Conservation (phyloP, 1,140 invertebrate species). For the Zelostemma sp. region DNA sequence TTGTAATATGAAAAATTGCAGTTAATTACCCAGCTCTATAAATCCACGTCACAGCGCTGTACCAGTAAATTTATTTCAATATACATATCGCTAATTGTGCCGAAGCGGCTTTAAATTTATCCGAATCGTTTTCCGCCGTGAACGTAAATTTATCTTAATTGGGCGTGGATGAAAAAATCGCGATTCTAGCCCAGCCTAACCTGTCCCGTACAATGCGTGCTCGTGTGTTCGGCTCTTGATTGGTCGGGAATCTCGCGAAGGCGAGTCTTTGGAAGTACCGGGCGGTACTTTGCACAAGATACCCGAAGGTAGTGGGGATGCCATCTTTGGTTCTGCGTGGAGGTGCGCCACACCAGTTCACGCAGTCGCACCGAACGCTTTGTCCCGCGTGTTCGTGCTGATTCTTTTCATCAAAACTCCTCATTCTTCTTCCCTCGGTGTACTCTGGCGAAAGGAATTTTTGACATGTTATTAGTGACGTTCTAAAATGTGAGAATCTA, state of each 20-base stretch:
- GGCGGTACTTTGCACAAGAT: too few species aligned
- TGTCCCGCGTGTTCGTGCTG: conserved; percentile 34
- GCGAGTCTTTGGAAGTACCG: not conserved
- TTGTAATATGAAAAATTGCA: too few species aligned
- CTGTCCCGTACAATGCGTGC: not conserved
- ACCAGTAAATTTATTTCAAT: not conserved
- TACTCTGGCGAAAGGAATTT: not conserved
- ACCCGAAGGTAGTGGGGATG: too few species aligned
- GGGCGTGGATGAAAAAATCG: not conserved
- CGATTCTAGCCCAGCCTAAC: too few species aligned
- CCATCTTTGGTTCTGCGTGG: conserved; percentile 9
- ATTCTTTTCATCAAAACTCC: conserved; percentile 22
- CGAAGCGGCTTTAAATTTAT: conserved; percentile 3
- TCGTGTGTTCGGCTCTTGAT: not conserved
- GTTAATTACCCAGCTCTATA: not conserved
- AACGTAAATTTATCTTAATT: conserved; percentile 2
- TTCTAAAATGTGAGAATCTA: not conserved
- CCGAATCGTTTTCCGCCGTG: not conserved
- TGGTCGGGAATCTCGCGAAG: not conserved
- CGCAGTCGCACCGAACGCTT: conserved; percentile 65
- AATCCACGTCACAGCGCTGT: not conserved
- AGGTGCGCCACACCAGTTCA: conserved; percentile 61
- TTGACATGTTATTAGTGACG: not conserved
- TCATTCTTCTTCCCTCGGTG: not conserved
- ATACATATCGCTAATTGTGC: conserved; percentile 1